Evolutionary conservation across 1,140 invertebrate genomes (phyloP), one percentile per base, ranked within the genome.

Genomic region (Conus ventricosus): DNA sequence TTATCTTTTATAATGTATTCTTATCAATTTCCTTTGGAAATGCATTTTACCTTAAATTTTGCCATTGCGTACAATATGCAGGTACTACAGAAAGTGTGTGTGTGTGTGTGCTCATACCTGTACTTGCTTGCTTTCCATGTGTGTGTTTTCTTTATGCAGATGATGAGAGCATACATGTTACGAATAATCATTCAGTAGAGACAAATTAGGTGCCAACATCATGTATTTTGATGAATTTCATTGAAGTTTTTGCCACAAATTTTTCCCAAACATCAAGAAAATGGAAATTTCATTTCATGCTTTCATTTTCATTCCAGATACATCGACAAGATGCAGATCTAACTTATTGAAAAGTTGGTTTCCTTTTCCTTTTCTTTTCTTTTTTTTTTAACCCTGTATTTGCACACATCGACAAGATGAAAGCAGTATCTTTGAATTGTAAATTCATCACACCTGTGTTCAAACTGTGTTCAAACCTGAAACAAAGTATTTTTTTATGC

Each of bases 261-360:
- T 71, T 71, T 71, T 71, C 17, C 67, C 23, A 71, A 20, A 23
- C 67, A 71, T 71, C 20, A 71, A 71, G 20, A 71, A 60, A 60
- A 71, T 71, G 23, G 20, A 71, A 20, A 20, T 71, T 71, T 71
- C 15, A 71, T 71, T 20, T 71, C 20, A 20, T 60, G 8, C 20
- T 71, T 20, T 23, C 67, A 20, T 71, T 13, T 7, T 7, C 20
- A 23, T 71, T 71, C 20, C 67, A 71, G 67, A 71, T 13, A 71
- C 67, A 71, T 71, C 67, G 67, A 71, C 23, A 71, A 71, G 67
- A 71, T 71, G 67, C 67, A 71, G 67, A 71, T 71, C 67, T 71
- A 60, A 11, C 57, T 60, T 60, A 15, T 4, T 8, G 8, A 15
- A 60, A 60, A 15, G 15, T 60, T 23, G 6, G 11, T 71, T 71